phyloP scores from a whole-genome alignment of 2,797 vertebrate genomes.

The Trachops cirrhosus region DNA sequence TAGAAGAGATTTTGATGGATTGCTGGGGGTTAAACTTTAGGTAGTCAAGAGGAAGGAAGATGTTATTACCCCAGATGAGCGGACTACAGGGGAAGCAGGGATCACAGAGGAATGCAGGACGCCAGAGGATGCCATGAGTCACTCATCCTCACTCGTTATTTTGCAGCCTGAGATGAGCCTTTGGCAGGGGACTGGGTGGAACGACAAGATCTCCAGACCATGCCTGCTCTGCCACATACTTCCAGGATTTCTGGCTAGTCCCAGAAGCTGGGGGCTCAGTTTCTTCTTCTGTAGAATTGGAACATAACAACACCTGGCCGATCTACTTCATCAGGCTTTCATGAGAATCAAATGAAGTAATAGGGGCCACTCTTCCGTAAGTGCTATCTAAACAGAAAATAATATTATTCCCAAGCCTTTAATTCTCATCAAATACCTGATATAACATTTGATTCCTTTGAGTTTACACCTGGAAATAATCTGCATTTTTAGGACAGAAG shows the following conservation, averaged over 20 bases:
- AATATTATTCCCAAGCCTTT: neutral
- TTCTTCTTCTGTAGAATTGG: neutral
- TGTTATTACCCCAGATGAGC: neutral
- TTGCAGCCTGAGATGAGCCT: neutral
- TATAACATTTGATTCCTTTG: neutral
- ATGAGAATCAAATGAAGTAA: neutral
- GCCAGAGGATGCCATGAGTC: neutral
- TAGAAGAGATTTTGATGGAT: neutral
- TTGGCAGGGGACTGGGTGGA: neutral
- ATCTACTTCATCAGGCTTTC: neutral
- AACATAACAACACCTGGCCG: neutral
- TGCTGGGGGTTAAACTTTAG: neutral
- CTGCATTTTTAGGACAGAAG: neutral
- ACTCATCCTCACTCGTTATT: neutral
- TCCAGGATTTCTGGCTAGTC: neutral
- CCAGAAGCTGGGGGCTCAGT: neutral
- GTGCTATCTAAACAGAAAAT: neutral
- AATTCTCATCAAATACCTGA: conserved; percentile 22
- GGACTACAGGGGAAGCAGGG: neutral
- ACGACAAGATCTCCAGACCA: neutral
- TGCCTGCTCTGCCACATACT: neutral
- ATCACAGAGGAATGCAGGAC: neutral
- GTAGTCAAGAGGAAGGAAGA: neutral
- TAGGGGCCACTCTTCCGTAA: neutral
- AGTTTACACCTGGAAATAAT: conserved; percentile 10